Conservation (phyloP, 2,113 vertebrate genomes). For the Festucalex cinctus region DNA sequence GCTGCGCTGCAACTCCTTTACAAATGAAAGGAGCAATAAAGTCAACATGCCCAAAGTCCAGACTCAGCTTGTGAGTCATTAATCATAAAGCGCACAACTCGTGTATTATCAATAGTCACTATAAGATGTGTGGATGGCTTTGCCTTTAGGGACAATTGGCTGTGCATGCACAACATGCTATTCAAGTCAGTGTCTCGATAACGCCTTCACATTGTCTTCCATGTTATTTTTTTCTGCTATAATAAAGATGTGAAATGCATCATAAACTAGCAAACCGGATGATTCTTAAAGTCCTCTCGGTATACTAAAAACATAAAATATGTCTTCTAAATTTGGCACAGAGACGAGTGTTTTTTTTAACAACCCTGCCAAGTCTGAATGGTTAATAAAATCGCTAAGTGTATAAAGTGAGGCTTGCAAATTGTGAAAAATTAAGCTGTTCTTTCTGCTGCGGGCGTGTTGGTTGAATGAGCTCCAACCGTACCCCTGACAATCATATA, state of each 20-base stretch:
- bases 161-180: not conserved
- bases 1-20: not conserved
- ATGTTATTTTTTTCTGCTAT: not conserved
- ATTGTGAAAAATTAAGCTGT: not conserved
- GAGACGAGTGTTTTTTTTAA: not conserved
- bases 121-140: slow-evolving; percentile 3
- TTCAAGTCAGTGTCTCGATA: slow-evolving; percentile 18
- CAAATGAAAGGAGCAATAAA: not conserved
- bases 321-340: not conserved
- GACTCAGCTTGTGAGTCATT: not conserved
- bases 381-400: not conserved
- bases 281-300: too few relatives aligned
- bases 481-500: not conserved
- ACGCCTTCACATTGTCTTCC: not conserved
- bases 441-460: not conserved
- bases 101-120: slow-evolving; percentile 18
- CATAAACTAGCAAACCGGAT: not conserved
- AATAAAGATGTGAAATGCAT: not conserved
- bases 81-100: not conserved
- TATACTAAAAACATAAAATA: not conserved
- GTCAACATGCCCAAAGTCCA: not conserved
- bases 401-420: not conserved
- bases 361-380: not conserved
- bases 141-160: slow-evolving; percentile 6
- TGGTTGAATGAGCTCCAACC: too few relatives aligned